Conservation (phyloP, 2,888 invertebrate genomes). For the Escarpia spicata region DNA sequence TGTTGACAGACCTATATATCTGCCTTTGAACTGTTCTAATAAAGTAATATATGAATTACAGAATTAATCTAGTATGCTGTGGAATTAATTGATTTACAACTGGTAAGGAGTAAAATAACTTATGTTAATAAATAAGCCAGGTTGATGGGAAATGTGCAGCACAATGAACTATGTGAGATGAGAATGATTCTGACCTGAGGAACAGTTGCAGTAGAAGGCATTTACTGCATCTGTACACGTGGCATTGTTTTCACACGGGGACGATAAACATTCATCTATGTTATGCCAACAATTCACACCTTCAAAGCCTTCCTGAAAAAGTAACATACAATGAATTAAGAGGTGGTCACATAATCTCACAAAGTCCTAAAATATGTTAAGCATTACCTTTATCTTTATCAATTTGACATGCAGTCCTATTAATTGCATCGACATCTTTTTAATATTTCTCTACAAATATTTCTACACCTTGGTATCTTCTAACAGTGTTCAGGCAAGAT, state of each 20-base stretch:
- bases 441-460: not conserved
- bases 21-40: not conserved
- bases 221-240: conserved; percentile 46
- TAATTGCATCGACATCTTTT: not conserved
- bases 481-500: not conserved
- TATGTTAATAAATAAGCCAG: not conserved
- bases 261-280: conserved; percentile 24
- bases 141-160: not conserved
- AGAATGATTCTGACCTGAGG: conserved; percentile 43
- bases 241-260: conserved; percentile 46
- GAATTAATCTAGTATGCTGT: not conserved
- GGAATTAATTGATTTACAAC: not conserved
- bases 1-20: not conserved
- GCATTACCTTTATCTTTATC: too few species aligned
- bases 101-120: not conserved
- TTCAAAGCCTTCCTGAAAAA: conserved; percentile 26
- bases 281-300: conserved; percentile 26
- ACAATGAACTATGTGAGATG: not conserved
- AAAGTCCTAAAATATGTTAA: too few species aligned
- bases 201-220: conserved; percentile 51
- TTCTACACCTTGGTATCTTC: not conserved
- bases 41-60: not conserved
- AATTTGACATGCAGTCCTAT: too few species aligned
- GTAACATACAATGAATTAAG: not conserved
- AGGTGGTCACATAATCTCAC: not conserved